Evolutionary conservation across 2,888 invertebrate genomes (phyloP), one percentile per base, ranked within the genome.

Genomic region (Drosophila engyochracea): DNA sequence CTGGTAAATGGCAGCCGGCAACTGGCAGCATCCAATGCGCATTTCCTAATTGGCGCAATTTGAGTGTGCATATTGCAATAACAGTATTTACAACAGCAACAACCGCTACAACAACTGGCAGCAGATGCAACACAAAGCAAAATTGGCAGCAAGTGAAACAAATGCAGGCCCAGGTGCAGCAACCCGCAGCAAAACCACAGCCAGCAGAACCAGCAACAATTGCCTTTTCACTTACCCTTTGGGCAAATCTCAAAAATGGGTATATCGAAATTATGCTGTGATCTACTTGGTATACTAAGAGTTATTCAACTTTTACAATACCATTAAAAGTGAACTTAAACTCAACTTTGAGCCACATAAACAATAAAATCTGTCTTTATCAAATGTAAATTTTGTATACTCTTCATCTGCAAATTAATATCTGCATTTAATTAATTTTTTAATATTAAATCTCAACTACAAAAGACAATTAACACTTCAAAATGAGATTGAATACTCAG

Each of bases 1-100:
- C 60, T 51, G 53, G 59, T 58, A 59, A 58, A 53, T 54, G 63
- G 33, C 62, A 74, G 51, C 60, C 47, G 69, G 78, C 81, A 81
- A 63, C 54, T 54, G 85, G 65, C 86, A 74, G 65, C 83, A 74
- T 78, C 44, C 86, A 82, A 87, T 85, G 80, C 74, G 61, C 69
- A 75, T 76, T 79, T 73, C 86, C 91, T 89, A 88, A 88, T 88
- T 89, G 87, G 70, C 70, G 76, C 87, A 88, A 90, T 90, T 88
- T 88, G 91, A 74, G 89, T 86, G 87, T 89, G 80, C 87, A 87
- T 85, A 82, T 87, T 82, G 74, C 75, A 81, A 76, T 72, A 80
- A 68, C 82, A 69, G 70, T 74, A 74, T 37, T 52, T 63, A 64
- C 68, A 65, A 60, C 77, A 78, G 30, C 64, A 57, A n/a, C 37